Percentiles rank a stretch among this genome's conserved stretches.
These are phyloP conservation scores for Thymelicus sylvestris DNA, from an alignment of 2,888 invertebrate species.

Conservation along the genomic window DNA sequence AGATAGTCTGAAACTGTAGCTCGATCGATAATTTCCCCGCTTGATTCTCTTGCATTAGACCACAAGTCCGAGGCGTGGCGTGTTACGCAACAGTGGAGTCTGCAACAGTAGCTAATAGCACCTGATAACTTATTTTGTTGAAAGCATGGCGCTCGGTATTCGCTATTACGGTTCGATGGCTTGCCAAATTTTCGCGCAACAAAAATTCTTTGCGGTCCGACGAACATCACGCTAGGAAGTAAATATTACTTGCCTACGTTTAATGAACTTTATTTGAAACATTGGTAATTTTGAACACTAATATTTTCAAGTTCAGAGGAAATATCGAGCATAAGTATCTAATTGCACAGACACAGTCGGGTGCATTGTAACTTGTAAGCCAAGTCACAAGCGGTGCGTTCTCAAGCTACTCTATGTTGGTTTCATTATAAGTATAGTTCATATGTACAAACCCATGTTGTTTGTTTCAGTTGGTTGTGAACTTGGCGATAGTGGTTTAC, in stretches of 20 bases:
- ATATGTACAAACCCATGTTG: background rate
- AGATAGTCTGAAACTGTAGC: no score
- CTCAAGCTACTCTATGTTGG: no score
- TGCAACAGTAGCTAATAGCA: conserved; percentile 50
- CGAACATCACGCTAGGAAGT: conserved; percentile 15
- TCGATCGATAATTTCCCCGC: conserved; percentile 4
- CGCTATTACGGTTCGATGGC: background rate
- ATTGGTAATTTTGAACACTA: no score
- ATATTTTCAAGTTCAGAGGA: no score
- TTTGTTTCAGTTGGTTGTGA: conserved; percentile 89
- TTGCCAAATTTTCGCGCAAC: conserved; percentile 30
- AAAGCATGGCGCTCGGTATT: conserved; percentile 29
- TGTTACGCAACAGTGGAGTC: conserved; percentile 54
- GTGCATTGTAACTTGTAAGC: no score
- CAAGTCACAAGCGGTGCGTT: no score
- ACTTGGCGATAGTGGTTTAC: conserved; percentile 93
- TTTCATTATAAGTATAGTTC: background rate
- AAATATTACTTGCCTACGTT: background rate
- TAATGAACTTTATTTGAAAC: background rate
- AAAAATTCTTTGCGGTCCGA: conserved; percentile 15
- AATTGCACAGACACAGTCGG: no score
- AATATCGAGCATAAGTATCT: no score
- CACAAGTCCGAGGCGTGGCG: conserved; percentile 46
- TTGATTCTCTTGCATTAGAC: conserved; percentile 40
- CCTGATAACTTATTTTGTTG: conserved; percentile 45